Evolutionary conservation across 2,888 invertebrate species (phyloP), one percentile per base, ranked within the genome.

Genomic region (Pterostichus madidus): DNA sequence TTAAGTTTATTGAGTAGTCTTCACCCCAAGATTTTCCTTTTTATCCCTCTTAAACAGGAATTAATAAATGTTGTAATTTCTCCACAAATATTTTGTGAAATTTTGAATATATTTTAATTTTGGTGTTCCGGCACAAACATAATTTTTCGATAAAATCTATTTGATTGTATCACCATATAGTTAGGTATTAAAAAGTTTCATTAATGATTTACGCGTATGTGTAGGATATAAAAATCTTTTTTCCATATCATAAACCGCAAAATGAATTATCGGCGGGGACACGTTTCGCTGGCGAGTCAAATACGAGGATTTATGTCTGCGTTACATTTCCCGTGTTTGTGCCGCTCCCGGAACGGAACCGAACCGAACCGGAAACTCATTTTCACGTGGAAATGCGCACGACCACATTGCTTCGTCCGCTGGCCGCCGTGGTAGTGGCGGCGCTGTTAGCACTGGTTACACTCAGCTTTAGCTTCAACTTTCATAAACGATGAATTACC

Each of bases 261-360:
- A 75, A 75, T 75, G 75, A 75, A 49, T 75, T 52, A 75, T 75
- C 31, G 64, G 46, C 73, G 75, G 49, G 75, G 8, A 39, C 64
- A 64, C 64, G 31, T 64, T 64, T 8, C 35, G 64, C n/a, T 64
- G 17, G 35, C 44, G 71, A 71, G 71, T 71, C 13, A 71, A 71
- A 44, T 10, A 39, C 10, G n/a, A 75, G 52, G 52, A 75, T 75
- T 75, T 75, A 75, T 75, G 52, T 52, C 49, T 49, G 31, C 49
- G 75, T 75, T 75, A 75, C 75, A 75, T 75, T 75, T 75, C 75
- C 75, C 52, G 75, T 75, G 75, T 64, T 64, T 64, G 64, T n/a
- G 64, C 35, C 64, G 49, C 49, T 49, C 49, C 49, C 49, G 64
- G 64, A 64, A 32, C 64, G 64, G 64, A 64, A 64, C 32, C 75